A percentile compares a stretch with the other conserved stretches of the same genome.
Evolutionary conservation across 92 coral and sea anemone genomes (phyloP).

Genomic region (Porites rus): DNA sequence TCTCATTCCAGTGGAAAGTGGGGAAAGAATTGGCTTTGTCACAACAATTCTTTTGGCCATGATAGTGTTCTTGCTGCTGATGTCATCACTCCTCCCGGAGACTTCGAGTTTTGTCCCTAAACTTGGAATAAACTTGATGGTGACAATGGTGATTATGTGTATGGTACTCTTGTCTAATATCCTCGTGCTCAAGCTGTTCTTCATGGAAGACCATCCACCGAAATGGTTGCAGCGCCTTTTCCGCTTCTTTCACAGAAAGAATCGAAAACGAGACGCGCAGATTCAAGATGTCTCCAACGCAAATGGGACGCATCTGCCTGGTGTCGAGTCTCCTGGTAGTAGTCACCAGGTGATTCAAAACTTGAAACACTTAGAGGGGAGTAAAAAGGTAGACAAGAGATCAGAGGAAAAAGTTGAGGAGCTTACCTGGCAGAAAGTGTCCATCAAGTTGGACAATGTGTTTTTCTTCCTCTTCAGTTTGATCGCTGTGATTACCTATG

Average conservation of each 20-base stretch:
- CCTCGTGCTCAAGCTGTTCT: slow-evolving; percentile 65
- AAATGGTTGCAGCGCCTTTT: slow-evolving; percentile 20
- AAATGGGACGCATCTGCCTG: not conserved
- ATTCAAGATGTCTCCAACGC: not conserved
- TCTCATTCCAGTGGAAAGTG: slow-evolving; percentile 86
- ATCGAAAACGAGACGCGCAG: not conserved
- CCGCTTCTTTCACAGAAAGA: slow-evolving; percentile 18
- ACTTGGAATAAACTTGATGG: slow-evolving; percentile 60
- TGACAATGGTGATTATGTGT: slow-evolving; percentile 46
- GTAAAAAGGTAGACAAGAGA: not conserved
- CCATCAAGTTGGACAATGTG: slow-evolving; percentile 34
- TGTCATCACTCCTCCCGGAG: slow-evolving; percentile 77
- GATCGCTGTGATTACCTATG: not conserved
- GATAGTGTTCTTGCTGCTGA: slow-evolving; percentile 81
- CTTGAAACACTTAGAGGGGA: not conserved
- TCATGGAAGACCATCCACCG: slow-evolving; percentile 64
- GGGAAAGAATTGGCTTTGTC: slow-evolving; percentile 92
- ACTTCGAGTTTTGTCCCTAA: slow-evolving; percentile 75
- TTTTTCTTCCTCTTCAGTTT: slow-evolving; percentile 23
- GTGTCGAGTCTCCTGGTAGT: slow-evolving; percentile 5
- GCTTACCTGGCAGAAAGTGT: slow-evolving; percentile 47
- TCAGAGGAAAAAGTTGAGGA: slow-evolving; percentile 20
- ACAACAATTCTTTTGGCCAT: slow-evolving; percentile 85
- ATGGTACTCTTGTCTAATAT: slow-evolving; percentile 63
- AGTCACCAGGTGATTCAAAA: slow-evolving; percentile 2